Conservation (phyloP, 92 coral and sea anemone genomes). For the Actinostola sp. region DNA sequence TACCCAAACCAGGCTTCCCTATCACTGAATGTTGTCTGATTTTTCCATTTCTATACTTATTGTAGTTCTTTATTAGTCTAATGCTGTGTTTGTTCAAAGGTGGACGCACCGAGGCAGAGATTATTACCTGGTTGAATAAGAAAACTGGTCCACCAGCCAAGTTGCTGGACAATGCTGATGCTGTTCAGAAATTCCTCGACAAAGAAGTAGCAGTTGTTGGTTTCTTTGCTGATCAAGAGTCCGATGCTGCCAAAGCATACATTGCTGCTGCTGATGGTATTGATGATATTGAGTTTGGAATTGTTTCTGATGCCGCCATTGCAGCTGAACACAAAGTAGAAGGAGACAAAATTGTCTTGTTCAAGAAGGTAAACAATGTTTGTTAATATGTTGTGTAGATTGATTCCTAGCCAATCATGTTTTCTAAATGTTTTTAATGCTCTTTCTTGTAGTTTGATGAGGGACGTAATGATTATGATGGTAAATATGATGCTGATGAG, state of each 20-base stretch:
- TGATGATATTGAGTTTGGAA: conserved; percentile 92
- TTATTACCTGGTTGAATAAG: conserved; percentile 85
- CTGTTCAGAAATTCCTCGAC: conserved; percentile 68
- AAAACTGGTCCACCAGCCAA: conserved; percentile 99
- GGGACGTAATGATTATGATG: conserved; percentile 91
- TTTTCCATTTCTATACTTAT: too few species aligned
- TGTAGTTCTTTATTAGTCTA: too few species aligned
- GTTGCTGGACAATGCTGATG: conserved; percentile 75
- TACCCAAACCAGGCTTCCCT: too few species aligned
- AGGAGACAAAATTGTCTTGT: conserved; percentile 85
- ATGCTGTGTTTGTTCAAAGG: too few species aligned
- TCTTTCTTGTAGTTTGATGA: conserved; percentile 79
- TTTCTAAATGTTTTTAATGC: neutral
- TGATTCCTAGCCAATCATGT: neutral
- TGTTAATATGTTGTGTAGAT: neutral
- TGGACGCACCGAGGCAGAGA: conserved; percentile 87
- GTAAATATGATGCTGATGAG: conserved; percentile 71
- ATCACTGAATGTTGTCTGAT: too few species aligned
- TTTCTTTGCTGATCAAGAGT: conserved; percentile 82
- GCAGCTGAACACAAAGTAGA: conserved; percentile 85
- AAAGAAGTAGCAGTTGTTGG: conserved; percentile 87
- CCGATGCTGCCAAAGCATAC: conserved; percentile 89
- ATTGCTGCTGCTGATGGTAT: conserved; percentile 84
- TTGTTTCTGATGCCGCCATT: conserved; percentile 80
- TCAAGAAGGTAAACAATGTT: conserved; percentile 77